phyloP scores from a whole-genome alignment of 2,888 invertebrate species.

The Thera britannica region DNA sequence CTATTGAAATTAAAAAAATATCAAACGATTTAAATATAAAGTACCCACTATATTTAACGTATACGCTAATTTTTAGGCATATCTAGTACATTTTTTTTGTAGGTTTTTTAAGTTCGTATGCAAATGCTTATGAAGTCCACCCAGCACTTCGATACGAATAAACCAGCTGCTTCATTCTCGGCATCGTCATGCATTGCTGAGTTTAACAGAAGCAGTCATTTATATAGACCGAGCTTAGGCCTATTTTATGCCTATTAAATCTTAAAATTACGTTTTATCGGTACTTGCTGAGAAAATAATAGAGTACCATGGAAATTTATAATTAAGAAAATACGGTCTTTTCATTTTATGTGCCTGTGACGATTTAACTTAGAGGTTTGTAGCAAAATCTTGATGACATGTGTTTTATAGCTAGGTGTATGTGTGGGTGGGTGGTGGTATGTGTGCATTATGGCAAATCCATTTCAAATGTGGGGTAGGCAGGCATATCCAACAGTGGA shows the following conservation, averaged over 20 bases:
- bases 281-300: constrained; percentile 25
- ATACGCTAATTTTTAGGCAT: no score
- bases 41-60: no score
- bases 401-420: no score
- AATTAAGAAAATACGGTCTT: neutral
- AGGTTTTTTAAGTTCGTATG: no score
- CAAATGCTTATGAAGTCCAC: no score
- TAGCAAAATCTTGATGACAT: neutral
- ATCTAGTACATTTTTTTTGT: no score
- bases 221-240: constrained; percentile 35
- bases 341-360: neutral
- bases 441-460: no score
- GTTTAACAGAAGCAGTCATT: constrained; percentile 20
- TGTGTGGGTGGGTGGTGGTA: no score
- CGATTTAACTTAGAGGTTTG: neutral
- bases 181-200: constrained; percentile 22
- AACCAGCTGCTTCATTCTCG: neutral
- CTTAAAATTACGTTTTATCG: constrained; percentile 28
- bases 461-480: no score
- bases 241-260: constrained; percentile 37
- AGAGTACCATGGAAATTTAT: neutral
- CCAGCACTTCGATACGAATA: neutral
- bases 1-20: no score
- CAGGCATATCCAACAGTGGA: no score
- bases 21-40: no score